Evolutionary conservation across 2,888 invertebrate species (phyloP), one percentile per base, ranked within the genome.

Genomic region (Stenodema calcarata): DNA sequence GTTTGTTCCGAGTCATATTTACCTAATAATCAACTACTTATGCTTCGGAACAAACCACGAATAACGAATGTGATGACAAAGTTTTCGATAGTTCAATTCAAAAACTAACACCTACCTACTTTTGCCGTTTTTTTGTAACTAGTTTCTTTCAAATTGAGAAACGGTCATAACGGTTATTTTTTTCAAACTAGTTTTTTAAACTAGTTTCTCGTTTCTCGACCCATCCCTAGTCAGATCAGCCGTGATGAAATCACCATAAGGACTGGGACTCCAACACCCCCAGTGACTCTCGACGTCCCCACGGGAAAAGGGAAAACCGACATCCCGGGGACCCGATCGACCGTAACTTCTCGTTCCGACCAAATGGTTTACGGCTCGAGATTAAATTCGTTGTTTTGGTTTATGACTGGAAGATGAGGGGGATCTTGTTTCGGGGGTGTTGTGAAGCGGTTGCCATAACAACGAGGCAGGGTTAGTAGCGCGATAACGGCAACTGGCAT

Each of bases 401-500:
- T 82, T 82, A 82, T 42, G 82, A 69, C 44, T 27, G 35, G 82
- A 18, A 62, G 35, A 82, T 42, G 70, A 62, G 42, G 35, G 23
- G 30, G 82, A 28, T 30, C 50, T 23, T 18, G 27, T 11, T 50
- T 62, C 12, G 27, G 42, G 84, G 75, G 47, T 47, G 84, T 84
- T 84, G 75, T 84, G 84, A 75, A 75, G 84, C 84, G 27, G 84
- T 84, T 44, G 73, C 84, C 73, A 75, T 84, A 75, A 50, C 76
- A 50, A 84, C 84, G 73, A 41, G 75, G 50, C 50, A 35, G 70
- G 76, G 73, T 84, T 84, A 73, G 84, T 84, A 84, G 73, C 73
- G 84, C 84, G 84, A 84, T 84, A 84, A 84, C 76, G 73, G 73
- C 81, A 30, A 50, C 81, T 41, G 50, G 54, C 84, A 84, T 84